Evolutionary conservation across 2,113 vertebrate genomes (phyloP).

Genomic region (Scatophagus argus): DNA sequence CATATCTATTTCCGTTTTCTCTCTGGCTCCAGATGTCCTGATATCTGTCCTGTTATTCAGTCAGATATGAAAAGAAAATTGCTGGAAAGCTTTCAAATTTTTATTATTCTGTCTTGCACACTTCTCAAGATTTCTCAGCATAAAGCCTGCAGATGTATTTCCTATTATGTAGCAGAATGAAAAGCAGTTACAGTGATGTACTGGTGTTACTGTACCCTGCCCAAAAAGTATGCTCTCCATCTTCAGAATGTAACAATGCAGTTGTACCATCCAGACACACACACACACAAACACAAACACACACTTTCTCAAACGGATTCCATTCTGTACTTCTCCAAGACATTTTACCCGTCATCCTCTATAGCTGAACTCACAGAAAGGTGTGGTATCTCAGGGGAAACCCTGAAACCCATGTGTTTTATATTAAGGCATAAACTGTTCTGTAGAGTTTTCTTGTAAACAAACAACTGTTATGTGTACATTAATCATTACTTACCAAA

Average conservation of each 20-base stretch:
- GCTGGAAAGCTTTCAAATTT: slow-evolving; percentile 24
- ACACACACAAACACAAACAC: neutral
- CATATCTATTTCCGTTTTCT: slow-evolving; percentile 43
- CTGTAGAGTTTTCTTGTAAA: neutral
- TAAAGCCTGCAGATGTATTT: neutral
- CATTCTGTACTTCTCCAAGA: neutral
- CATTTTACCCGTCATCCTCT: neutral
- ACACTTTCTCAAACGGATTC: neutral
- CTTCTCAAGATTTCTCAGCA: neutral
- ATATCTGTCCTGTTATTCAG: slow-evolving; percentile 42
- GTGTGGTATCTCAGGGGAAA: neutral
- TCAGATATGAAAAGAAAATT: slow-evolving; percentile 46
- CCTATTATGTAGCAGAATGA: slow-evolving; percentile 1
- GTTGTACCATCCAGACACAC: slow-evolving; percentile 4
- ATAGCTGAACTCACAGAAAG: neutral
- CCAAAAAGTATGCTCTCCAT: neutral
- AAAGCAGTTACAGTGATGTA: slow-evolving; percentile 18
- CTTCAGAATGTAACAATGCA: neutral
- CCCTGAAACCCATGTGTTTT: neutral
- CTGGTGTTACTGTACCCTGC: neutral
- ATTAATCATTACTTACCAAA: neutral
- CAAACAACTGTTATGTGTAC: neutral
- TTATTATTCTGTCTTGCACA: slow-evolving; percentile 10
- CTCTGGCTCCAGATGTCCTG: slow-evolving; percentile 35
- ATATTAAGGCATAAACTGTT: neutral